These are phyloP conservation scores for Crotalus horridus DNA, from an alignment of 2,113 vertebrate species.

Conservation along the genomic window DNA sequence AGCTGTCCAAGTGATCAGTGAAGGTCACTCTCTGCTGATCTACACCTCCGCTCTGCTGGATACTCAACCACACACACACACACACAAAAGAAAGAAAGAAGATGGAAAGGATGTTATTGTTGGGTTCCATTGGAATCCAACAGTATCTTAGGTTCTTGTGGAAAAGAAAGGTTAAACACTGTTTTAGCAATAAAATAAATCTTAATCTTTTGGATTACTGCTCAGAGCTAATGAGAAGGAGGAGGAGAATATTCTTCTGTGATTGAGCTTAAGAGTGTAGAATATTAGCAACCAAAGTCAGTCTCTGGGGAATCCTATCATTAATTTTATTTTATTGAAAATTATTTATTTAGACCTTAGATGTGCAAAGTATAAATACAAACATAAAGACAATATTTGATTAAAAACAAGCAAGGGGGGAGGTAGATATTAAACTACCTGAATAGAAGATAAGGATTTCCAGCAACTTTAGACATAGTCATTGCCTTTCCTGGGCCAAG, in stretches of 20 bases:
- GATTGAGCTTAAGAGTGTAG: background rate
- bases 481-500: background rate
- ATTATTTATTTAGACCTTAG: background rate
- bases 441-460: background rate
- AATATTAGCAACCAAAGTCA: background rate
- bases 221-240: background rate
- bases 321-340: background rate
- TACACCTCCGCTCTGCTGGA: slow-evolving; percentile 64
- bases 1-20: slow-evolving; percentile 43
- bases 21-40: slow-evolving; percentile 56
- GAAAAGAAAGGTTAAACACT: slow-evolving; percentile 38
- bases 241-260: background rate
- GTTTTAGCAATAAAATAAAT: background rate
- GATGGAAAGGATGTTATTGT: slow-evolving; percentile 62
- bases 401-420: background rate
- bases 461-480: background rate
- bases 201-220: background rate
- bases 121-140: slow-evolving; percentile 42
- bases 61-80: background rate
- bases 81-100: slow-evolving; percentile 1
- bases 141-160: slow-evolving; percentile 80
- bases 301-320: background rate
- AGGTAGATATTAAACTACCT: background rate
- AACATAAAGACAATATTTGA: background rate
- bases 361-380: background rate